These are phyloP conservation scores for Lasius platythorax DNA, from an alignment of 2,888 invertebrate species.

Conservation along the genomic window DNA sequence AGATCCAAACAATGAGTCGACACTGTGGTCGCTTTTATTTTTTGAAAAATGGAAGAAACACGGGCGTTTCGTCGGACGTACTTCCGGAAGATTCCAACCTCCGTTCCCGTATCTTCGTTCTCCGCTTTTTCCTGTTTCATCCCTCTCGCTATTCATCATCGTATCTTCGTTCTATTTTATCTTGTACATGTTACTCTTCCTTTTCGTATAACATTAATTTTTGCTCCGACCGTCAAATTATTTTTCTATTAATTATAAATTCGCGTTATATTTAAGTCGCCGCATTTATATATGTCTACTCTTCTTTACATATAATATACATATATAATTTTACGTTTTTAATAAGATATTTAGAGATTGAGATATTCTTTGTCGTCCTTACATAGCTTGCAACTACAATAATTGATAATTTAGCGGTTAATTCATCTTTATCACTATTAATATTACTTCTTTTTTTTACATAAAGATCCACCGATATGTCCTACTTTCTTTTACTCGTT, in stretches of 20 bases:
- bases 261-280: background rate
- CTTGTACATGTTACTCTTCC: background rate
- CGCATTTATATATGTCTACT: background rate
- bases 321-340: constrained; percentile 5
- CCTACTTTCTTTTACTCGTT: constrained; percentile 10
- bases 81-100: constrained; percentile 80
- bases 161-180: constrained; percentile 48
- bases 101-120: constrained; percentile 55
- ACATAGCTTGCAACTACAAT: constrained; percentile 3
- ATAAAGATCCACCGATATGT: background rate
- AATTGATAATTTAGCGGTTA: constrained; percentile 22
- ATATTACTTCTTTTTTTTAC: background rate
- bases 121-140: constrained; percentile 50
- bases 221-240: constrained; percentile 22
- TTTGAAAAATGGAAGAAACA: constrained; percentile 84
- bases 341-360: background rate
- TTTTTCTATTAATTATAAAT: constrained; percentile 9
- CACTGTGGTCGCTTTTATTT: constrained; percentile 83
- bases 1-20: constrained; percentile 81
- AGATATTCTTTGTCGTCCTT: constrained; percentile 4
- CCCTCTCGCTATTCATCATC: constrained; percentile 60
- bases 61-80: constrained; percentile 79
- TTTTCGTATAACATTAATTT: constrained; percentile 33
- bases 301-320: background rate
- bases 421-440: background rate